Evolutionary conservation across 92 coral and sea anemone species (phyloP), one percentile per base, ranked within the genome.

Genomic region (Siderastrea siderea): DNA sequence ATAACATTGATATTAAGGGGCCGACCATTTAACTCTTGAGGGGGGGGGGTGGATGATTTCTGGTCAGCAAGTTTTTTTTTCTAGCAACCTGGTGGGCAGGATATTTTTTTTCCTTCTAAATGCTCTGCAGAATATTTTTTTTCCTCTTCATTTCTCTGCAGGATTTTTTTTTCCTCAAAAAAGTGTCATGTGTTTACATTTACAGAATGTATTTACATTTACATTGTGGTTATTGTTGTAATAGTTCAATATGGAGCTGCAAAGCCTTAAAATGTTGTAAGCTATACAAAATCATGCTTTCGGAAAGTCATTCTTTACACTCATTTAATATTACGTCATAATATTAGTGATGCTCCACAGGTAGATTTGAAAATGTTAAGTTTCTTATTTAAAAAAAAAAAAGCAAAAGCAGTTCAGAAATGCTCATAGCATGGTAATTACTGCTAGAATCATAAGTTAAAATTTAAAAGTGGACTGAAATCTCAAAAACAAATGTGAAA

Each of bases 361-460:
- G 68, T 64, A 64, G 79, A 52, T 52, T 13, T 75, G 80, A 75
- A 75, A 75, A 52, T 12, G 67, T 75, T 75, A 54, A 75, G 80
- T 10, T 75, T 75, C 80, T 75, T 52, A 75, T 11, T 77, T 0
- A 58, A 57, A 72, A 71, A 83, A 72, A 70, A 46, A 70, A 48
- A 59, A 83, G 87, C 79, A 83, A 83, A 83, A 83, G 86, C 86
- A 81, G 68, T n/a, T 64, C 5, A 64, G 45, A 64, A 68, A 68
- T 68, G 73, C 73, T 68, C 51, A 70, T 70, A 70, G 75, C 19
- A 70, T 70, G 75, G 54, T 70, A 48, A 71, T 71, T 83, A 57
- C 65, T 71, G 79, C 87, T 83, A 70, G 78, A 83, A 83, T 83
- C 87, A 83, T 71, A n/a, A n/a, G n/a, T n/a, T n/a, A n/a, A n/a